Conservation (phyloP, 2,113 vertebrate genomes). For the Garra rufa region DNA sequence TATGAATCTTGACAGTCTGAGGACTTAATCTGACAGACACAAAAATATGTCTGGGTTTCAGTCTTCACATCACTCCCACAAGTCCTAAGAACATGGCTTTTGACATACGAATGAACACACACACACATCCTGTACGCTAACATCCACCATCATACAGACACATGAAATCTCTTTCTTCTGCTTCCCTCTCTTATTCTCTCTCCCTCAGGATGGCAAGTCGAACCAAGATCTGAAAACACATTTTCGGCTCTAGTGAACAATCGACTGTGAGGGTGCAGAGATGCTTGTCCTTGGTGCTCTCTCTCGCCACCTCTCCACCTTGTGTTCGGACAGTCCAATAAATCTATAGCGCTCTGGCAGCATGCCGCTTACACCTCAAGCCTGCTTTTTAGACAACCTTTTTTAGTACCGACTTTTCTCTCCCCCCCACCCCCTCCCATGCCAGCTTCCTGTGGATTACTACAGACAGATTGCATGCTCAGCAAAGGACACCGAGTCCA, state of each 20-base stretch:
- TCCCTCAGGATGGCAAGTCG: slow-evolving; percentile 71
- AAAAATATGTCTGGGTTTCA: slow-evolving; percentile 16
- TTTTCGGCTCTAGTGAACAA: slow-evolving; percentile 77
- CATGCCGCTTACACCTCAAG: slow-evolving; percentile 56
- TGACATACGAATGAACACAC: slow-evolving; percentile 12
- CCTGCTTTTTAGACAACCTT: slow-evolving; percentile 48
- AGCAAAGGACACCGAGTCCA: slow-evolving; percentile 46
- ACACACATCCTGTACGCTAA: slow-evolving; percentile 3
- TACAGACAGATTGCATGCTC: slow-evolving; percentile 30
- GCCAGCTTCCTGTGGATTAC: slow-evolving; percentile 27
- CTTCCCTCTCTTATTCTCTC: slow-evolving; percentile 53
- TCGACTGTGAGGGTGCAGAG: slow-evolving; percentile 66
- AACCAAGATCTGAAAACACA: slow-evolving; percentile 77
- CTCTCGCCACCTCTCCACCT: slow-evolving; percentile 61
- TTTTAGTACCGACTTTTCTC: neutral
- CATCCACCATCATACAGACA: slow-evolving; percentile 11
- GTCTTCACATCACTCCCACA: slow-evolving; percentile 13
- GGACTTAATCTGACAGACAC: slow-evolving; percentile 68
- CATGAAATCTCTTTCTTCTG: slow-evolving; percentile 47
- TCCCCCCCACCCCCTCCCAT: neutral
- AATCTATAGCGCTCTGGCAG: slow-evolving; percentile 63
- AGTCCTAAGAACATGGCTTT: slow-evolving; percentile 19
- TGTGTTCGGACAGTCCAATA: slow-evolving; percentile 65
- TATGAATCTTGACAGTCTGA: slow-evolving; percentile 71
- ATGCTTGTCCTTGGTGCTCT: slow-evolving; percentile 67